These are phyloP conservation scores for Meteorus sp. DNA, from an alignment of 1,140 invertebrate species.

Conservation along the genomic window DNA sequence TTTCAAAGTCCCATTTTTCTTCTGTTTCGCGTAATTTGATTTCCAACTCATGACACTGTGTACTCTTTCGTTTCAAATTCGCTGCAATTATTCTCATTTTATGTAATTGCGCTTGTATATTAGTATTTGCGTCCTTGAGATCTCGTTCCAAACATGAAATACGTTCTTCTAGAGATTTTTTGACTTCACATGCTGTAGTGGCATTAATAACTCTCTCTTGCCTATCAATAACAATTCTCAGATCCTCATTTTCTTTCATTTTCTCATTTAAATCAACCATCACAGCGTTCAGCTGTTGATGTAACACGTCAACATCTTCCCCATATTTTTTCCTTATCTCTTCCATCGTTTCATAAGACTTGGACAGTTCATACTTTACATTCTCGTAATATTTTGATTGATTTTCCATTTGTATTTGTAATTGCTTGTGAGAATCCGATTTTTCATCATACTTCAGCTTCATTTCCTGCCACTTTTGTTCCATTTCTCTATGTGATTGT, in stretches of 20 bases:
- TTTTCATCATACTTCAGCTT: no score
- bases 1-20: slow-evolving; percentile 45
- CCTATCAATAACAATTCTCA: slow-evolving; percentile 19
- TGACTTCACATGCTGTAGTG: slow-evolving; percentile 37
- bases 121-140: slow-evolving; percentile 36
- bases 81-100: slow-evolving; percentile 77
- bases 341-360: slow-evolving; percentile 57
- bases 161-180: slow-evolving; percentile 35
- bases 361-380: slow-evolving; percentile 54
- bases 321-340: slow-evolving; percentile 45
- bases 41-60: slow-evolving; percentile 67
- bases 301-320: slow-evolving; percentile 43
- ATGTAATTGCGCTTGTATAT: slow-evolving; percentile 57
- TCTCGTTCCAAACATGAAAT: slow-evolving; percentile 42
- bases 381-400: slow-evolving; percentile 45
- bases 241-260: slow-evolving; percentile 27
- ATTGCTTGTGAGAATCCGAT: slow-evolving; percentile 37
- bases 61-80: slow-evolving; percentile 72
- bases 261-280: slow-evolving; percentile 40
- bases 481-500: slow-evolving; percentile 46
- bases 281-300: slow-evolving; percentile 38
- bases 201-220: slow-evolving; percentile 34
- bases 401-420: slow-evolving; percentile 33
- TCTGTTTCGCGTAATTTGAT: slow-evolving; percentile 29
- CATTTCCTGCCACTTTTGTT: slow-evolving; percentile 41